Evolutionary conservation across 2,797 vertebrate genomes (phyloP).

Genomic region (Columba guinea): DNA sequence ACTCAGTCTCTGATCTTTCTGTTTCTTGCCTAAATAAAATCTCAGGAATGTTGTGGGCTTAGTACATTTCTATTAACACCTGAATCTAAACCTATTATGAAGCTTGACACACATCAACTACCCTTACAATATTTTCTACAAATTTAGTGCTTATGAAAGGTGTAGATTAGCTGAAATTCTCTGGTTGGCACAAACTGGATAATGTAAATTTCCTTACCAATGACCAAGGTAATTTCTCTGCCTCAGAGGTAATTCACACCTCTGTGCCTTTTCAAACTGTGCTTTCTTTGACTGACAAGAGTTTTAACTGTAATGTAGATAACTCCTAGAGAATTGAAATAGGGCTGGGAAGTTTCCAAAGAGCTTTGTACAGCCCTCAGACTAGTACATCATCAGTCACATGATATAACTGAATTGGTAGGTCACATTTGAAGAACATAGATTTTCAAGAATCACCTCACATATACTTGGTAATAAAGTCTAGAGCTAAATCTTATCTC

Average conservation of each 20-base stretch:
- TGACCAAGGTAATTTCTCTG: background rate
- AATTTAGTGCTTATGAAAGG: background rate
- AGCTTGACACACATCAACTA: background rate
- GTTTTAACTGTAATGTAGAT: background rate
- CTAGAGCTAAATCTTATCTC: background rate
- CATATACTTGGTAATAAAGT: background rate
- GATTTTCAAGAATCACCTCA: background rate
- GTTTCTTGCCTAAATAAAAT: background rate
- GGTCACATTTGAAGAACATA: background rate
- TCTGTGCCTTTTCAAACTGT: background rate
- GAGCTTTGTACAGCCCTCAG: background rate
- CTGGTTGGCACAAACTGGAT: background rate
- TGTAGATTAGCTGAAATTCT: background rate
- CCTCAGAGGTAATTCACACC: background rate
- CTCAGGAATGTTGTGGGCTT: background rate
- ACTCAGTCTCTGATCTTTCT: background rate
- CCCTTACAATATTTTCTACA: background rate
- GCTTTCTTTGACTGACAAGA: background rate
- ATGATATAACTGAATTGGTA: background rate
- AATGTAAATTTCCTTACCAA: background rate
- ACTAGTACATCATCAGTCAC: background rate
- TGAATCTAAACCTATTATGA: background rate
- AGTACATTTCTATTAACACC: background rate
- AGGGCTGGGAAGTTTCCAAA: background rate
- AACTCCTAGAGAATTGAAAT: background rate